Evolutionary conservation across 2,113 vertebrate species (phyloP).

Genomic region (Macquaria australasica): DNA sequence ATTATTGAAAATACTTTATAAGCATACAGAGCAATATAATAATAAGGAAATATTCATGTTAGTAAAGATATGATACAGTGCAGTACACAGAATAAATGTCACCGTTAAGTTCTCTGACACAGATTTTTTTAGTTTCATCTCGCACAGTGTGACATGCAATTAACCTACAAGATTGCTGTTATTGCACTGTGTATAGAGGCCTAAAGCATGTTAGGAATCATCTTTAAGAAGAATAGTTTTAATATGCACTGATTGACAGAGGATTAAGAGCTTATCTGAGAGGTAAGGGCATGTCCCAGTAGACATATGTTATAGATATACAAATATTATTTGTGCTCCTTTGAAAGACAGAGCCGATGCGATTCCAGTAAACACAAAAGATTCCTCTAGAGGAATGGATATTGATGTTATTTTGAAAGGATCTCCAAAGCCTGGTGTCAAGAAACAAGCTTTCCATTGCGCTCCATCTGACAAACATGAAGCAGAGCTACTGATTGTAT

Average conservation of each 20-base stretch:
- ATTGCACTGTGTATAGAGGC: not conserved
- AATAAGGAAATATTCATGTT: not conserved
- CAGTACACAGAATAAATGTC: not conserved
- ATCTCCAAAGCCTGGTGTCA: not conserved
- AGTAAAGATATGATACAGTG: not conserved
- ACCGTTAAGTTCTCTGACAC: not conserved
- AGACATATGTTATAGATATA: not conserved
- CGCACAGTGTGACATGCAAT: not conserved
- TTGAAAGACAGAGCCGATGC: not conserved
- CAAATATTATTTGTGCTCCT: not conserved
- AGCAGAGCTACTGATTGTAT: slow-evolving; percentile 9
- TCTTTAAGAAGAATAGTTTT: slow-evolving; percentile 18
- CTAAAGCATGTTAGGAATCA: slow-evolving; percentile 5
- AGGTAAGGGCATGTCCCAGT: not conserved
- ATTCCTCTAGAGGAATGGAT: slow-evolving; percentile 2
- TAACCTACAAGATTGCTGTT: slow-evolving; percentile 8
- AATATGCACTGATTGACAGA: not conserved
- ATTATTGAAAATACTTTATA: not conserved
- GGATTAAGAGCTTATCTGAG: slow-evolving; percentile 21
- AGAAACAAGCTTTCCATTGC: slow-evolving; percentile 15
- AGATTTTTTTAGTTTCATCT: slow-evolving; percentile 6
- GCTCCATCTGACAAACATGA: slow-evolving; percentile 10
- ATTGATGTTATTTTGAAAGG: slow-evolving; percentile 25
- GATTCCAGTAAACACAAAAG: slow-evolving; percentile 9
- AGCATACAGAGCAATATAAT: not conserved